Percentiles rank a stretch among this genome's conserved stretches.
Evolutionary conservation across 1,140 invertebrate species (phyloP).

Genomic region (Eumeta japonica): DNA sequence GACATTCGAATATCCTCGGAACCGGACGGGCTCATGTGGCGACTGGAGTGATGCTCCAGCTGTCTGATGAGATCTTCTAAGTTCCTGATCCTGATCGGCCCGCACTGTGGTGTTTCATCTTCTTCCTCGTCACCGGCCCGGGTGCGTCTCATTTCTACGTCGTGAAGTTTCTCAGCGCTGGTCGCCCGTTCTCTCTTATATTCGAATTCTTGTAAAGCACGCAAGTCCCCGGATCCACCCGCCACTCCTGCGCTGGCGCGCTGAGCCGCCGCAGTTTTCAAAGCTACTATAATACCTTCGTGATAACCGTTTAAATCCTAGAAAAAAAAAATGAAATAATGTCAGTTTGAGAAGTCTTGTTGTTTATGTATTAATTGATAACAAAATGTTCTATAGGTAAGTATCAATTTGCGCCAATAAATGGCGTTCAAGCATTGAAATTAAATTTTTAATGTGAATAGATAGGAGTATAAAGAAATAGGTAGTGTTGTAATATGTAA

Average conservation of each 20-base stretch:
- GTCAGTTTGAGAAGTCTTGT: too few relatives aligned
- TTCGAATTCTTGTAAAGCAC: slow-evolving; percentile 66
- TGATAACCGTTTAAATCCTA: slow-evolving; percentile 90
- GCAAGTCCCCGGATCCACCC: slow-evolving; percentile 66
- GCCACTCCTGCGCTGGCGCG: slow-evolving; percentile 62
- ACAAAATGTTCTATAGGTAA: too few relatives aligned
- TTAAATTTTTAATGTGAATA: too few relatives aligned
- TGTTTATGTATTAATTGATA: too few relatives aligned
- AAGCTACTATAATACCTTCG: slow-evolving; percentile 84
- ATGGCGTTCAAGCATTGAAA: too few relatives aligned
- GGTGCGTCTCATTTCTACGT: slow-evolving; percentile 50
- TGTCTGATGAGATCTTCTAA: slow-evolving; percentile 88
- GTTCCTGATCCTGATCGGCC: slow-evolving; percentile 81
- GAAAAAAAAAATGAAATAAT: too few relatives aligned
- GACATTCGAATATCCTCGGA: slow-evolving; percentile 90
- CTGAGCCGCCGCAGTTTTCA: slow-evolving; percentile 77
- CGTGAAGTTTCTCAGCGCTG: slow-evolving; percentile 68
- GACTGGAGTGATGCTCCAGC: slow-evolving; percentile 81
- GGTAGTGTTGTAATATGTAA: too few relatives aligned
- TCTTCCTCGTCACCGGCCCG: slow-evolving; percentile 63
- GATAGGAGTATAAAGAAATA: too few relatives aligned
- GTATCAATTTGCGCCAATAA: too few relatives aligned
- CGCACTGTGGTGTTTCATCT: slow-evolving; percentile 69
- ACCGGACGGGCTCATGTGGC: slow-evolving; percentile 85
- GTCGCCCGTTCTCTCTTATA: slow-evolving; percentile 59